Percentiles rank a stretch among this genome's conserved stretches.
Conservation (phyloP, 2,113 vertebrate species). For the Lycaon pictus region DNA sequence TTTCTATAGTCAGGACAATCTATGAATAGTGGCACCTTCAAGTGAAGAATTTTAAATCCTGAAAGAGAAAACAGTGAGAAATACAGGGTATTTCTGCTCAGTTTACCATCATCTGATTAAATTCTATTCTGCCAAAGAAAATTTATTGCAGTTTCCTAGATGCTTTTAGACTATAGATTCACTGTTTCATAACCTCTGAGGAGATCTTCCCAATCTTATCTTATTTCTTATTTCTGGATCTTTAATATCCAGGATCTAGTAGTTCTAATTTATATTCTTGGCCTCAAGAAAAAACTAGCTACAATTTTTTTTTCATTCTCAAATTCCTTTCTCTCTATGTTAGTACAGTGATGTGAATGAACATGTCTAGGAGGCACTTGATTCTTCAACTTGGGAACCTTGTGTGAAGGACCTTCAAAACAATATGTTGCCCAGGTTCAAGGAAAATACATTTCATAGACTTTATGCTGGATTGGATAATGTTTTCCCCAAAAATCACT, state of each 20-base stretch:
- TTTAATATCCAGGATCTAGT: not conserved
- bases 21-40: not conserved
- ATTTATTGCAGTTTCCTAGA: not conserved
- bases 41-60: not conserved
- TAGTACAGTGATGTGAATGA: not conserved
- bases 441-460: not conserved
- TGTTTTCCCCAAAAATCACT: not conserved
- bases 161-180: not conserved
- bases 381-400: not conserved
- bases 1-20: not conserved
- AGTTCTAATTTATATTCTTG: not conserved
- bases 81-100: not conserved
- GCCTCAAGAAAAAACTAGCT: not conserved
- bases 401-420: not conserved
- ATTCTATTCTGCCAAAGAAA: not conserved
- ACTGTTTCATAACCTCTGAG: not conserved
- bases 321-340: not conserved
- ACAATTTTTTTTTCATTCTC: not conserved
- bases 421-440: not conserved
- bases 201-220: not conserved
- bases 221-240: not conserved
- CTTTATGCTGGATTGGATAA: not conserved
- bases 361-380: accelerated
- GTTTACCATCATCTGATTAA: not conserved
- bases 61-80: not conserved